phyloP scores from a whole-genome alignment of 2,888 invertebrate species.

The Plebejus anna region DNA sequence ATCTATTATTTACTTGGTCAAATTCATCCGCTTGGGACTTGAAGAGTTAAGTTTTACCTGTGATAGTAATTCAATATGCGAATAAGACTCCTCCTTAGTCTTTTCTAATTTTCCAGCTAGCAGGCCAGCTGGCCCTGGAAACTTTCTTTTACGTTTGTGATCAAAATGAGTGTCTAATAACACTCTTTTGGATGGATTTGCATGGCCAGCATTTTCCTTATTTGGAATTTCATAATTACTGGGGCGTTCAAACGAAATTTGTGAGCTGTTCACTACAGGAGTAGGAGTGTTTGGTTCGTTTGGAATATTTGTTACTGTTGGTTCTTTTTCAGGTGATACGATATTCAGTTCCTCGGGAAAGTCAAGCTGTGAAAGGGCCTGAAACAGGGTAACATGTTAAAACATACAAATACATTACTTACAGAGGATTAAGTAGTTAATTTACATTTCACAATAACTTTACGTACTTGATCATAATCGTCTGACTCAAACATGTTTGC shows the following conservation, averaged over 20 bases:
- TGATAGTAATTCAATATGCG: slow-evolving; percentile 64
- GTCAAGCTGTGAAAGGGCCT: slow-evolving; percentile 69
- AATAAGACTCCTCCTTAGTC: slow-evolving; percentile 56
- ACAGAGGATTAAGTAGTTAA: too few relatives aligned
- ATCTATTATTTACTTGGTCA: too few relatives aligned
- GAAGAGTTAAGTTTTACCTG: slow-evolving; percentile 51
- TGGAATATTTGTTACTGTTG: slow-evolving; percentile 5
- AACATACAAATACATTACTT: background rate
- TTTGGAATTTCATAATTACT: background rate
- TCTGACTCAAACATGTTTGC: slow-evolving; percentile 68
- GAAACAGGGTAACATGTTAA: slow-evolving; percentile 33
- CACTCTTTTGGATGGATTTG: slow-evolving; percentile 63
- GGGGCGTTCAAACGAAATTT: background rate
- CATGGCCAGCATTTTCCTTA: slow-evolving; percentile 39
- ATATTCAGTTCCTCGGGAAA: slow-evolving; percentile 48
- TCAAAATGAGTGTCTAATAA: slow-evolving; percentile 66
- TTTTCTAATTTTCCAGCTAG: slow-evolving; percentile 58
- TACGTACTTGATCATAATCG: slow-evolving; percentile 66
- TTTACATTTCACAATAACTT: background rate
- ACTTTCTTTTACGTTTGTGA: slow-evolving; percentile 66
- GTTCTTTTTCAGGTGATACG: background rate
- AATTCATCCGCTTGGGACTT: too few relatives aligned
- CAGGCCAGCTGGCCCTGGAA: slow-evolving; percentile 71
- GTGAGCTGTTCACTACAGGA: background rate
- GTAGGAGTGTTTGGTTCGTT: background rate